Evolutionary conservation across 2,888 invertebrate species (phyloP).

Genomic region (Cyrtodaria siliqua): DNA sequence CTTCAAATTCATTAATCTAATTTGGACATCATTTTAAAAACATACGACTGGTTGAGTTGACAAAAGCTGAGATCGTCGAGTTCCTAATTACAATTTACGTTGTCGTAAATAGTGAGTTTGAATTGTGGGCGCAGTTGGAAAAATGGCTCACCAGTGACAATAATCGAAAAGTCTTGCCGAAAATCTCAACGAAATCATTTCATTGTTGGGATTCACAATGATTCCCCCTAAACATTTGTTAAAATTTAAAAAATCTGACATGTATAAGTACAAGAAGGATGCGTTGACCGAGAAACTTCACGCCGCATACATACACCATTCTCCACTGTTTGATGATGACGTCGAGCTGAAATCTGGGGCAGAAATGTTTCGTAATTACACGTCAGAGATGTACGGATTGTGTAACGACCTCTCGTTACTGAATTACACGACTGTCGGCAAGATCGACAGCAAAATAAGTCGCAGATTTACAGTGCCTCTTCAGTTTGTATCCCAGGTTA

Average conservation of each 20-base stretch:
- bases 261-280: constrained; percentile 63
- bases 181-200: constrained; percentile 70
- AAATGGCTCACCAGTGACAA: constrained; percentile 73
- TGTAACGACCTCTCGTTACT: no score
- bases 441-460: constrained; percentile 75
- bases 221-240: no score
- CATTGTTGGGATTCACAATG: constrained; percentile 74
- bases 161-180: constrained; percentile 63
- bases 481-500: constrained; percentile 59
- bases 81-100: constrained; percentile 78
- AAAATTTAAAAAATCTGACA: no score
- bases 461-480: constrained; percentile 68
- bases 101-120: constrained; percentile 75
- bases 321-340: constrained; percentile 72
- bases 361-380: constrained; percentile 56
- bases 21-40: constrained; percentile 77
- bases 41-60: constrained; percentile 78
- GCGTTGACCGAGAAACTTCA: constrained; percentile 72
- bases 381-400: constrained; percentile 75
- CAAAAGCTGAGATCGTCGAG: constrained; percentile 72
- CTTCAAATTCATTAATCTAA: constrained; percentile 77
- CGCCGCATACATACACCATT: constrained; percentile 77
- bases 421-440: constrained; percentile 71
- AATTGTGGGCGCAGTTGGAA: constrained; percentile 74
- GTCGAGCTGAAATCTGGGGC: no score